These are phyloP conservation scores for Tipula confusa DNA, from an alignment of 2,888 invertebrate genomes.

Conservation along the genomic window DNA sequence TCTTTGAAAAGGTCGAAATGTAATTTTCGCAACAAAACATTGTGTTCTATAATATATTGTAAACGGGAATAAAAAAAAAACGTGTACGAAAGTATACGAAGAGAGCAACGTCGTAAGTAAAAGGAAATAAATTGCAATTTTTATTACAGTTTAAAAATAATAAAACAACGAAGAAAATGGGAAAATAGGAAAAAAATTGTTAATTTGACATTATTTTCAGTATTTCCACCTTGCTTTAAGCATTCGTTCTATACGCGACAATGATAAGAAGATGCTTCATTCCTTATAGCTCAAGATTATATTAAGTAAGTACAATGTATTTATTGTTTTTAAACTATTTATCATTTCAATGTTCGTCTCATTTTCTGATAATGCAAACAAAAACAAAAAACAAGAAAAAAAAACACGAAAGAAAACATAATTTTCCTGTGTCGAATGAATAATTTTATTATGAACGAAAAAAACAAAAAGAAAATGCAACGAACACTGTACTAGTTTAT, in stretches of 20 bases:
- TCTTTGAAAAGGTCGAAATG: background rate
- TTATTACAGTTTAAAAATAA: background rate
- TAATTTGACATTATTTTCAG: constrained; percentile 14
- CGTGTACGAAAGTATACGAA: background rate
- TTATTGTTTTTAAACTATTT: constrained; percentile 9
- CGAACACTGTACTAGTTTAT: no score
- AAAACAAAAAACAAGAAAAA: no score
- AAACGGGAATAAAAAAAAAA: no score
- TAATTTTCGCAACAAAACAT: constrained; percentile 12
- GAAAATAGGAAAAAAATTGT: background rate
- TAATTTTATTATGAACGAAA: background rate
- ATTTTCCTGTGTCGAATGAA: background rate
- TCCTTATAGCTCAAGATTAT: background rate
- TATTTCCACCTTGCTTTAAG: background rate
- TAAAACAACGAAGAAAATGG: background rate
- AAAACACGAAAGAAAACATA: constrained; percentile 16
- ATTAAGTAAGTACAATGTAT: constrained; percentile 15
- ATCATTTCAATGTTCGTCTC: constrained; percentile 20
- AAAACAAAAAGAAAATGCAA: no score
- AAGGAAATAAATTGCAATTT: constrained; percentile 13
- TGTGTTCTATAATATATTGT: no score
- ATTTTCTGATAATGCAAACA: constrained; percentile 9
- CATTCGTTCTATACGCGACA: background rate
- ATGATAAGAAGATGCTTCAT: background rate
- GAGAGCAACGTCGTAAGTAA: background rate